These are phyloP conservation scores for Podotricha telesiphe DNA, from an alignment of 2,888 invertebrate genomes.

Conservation along the genomic window DNA sequence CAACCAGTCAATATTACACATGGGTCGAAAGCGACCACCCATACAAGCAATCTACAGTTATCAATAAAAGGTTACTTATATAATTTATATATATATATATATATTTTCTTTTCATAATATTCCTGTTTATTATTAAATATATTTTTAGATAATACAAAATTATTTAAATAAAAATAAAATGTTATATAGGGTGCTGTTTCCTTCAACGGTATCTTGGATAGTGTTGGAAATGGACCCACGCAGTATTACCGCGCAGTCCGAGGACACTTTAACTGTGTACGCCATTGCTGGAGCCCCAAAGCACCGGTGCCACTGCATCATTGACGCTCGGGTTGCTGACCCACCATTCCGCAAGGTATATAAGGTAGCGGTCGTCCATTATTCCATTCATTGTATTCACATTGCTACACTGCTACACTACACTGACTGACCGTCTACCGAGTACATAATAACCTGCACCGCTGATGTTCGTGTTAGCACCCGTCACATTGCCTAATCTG, in stretches of 20 bases:
- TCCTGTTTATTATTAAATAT: background rate
- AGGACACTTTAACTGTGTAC: constrained; percentile 91
- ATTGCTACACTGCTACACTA: constrained; percentile 32
- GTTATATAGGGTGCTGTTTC: constrained; percentile 90
- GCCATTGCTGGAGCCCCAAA: constrained; percentile 71
- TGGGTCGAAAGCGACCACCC: constrained; percentile 98
- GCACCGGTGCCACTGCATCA: constrained; percentile 65
- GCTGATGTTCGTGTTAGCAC: constrained; percentile 8
- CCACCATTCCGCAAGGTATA: constrained; percentile 78
- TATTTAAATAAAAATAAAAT: too few species aligned
- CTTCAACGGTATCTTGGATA: constrained; percentile 94
- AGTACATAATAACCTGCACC: background rate
- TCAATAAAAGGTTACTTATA: constrained; percentile 87
- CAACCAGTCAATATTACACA: constrained; percentile 94
- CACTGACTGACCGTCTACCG: constrained; percentile 26
- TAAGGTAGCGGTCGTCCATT: constrained; percentile 63
- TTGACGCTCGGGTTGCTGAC: constrained; percentile 58
- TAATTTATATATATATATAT: too few species aligned
- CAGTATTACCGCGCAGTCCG: constrained; percentile 96
- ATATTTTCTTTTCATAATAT: too few species aligned
- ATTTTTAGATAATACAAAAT: too few species aligned
- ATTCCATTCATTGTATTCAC: constrained; percentile 46
- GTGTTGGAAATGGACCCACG: constrained; percentile 96
- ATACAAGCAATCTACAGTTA: constrained; percentile 93
- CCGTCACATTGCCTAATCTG: background rate